These are phyloP conservation scores for Toxotes chatareus DNA, from an alignment of 2,113 vertebrate genomes.

Conservation along the genomic window DNA sequence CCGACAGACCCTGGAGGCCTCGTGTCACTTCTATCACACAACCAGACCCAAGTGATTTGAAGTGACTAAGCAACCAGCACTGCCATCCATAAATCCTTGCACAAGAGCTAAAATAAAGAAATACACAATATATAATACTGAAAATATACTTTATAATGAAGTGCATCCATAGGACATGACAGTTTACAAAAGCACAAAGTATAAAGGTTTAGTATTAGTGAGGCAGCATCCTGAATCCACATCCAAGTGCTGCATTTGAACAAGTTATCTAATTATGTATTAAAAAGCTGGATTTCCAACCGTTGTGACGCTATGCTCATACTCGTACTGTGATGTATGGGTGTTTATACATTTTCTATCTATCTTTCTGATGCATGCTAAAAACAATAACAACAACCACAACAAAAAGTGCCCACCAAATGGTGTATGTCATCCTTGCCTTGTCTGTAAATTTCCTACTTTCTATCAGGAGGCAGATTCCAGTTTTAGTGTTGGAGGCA, in stretches of 20 bases:
- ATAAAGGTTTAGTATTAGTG: background rate
- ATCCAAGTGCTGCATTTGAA: background rate
- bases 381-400: background rate
- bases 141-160: slow-evolving; percentile 56
- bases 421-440: slow-evolving; percentile 9
- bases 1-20: slow-evolving; percentile 13
- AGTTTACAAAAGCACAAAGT: background rate
- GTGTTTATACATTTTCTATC: background rate
- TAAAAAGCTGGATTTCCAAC: background rate
- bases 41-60: slow-evolving; percentile 13
- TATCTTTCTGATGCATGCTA: background rate
- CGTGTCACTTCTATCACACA: slow-evolving; percentile 20
- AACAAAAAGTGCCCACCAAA: slow-evolving; percentile 7
- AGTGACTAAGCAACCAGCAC: background rate
- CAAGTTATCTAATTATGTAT: background rate
- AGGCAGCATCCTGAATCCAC: background rate
- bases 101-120: slow-evolving; percentile 6
- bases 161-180: background rate
- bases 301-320: background rate
- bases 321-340: too few species aligned
- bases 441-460: background rate
- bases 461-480: background rate
- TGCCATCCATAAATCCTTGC: background rate
- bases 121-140: background rate
- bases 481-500: slow-evolving; percentile 4